Evolutionary conservation across 2,797 vertebrate genomes (phyloP), one percentile per base, ranked within the genome.

Genomic region (Sebastes kiyomatsui): DNA sequence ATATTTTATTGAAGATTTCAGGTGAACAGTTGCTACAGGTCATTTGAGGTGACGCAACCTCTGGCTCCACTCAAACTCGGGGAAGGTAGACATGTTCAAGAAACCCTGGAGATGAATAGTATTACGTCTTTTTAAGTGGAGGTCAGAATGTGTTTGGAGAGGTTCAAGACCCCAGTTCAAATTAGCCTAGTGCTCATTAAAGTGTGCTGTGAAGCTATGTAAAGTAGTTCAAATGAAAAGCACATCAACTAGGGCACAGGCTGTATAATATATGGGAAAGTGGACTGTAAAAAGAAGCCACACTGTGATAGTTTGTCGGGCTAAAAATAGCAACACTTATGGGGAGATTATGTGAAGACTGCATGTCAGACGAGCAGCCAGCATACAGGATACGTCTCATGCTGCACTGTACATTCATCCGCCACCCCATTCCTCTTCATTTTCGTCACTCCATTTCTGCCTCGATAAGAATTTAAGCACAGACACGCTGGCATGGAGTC

Each of bases 261-360:
- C 70, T 82, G 42, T 79, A 55, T 80, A 70, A 87, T 87, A 76
- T 60, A 80, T 82, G 71, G 16, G 66, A 85, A 72, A 87, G 66
- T 66, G 72, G 84, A 87, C 81, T 72, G 70, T 67, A 79, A 82
- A 84, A 85, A 84, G 80, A 71, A 86, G 71, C 28, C 70, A 67
- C 75, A 46, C 60, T 72, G 62, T 67, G 69, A 86, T 88, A 78
- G 76, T 91, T 83, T 84, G 33, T 67, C 1, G 33, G 52, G 73
- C 83, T 93, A 92, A 89, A 93, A 88, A 90, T 91, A 93, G 90
- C 16, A 73, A 77, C 76, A 75, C 88, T 91, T 88, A 85, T 66
- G 20, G 75, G 66, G 81, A 85, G 90, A 92, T 91, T 89, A 91
- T 81, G 79, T 82, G 83, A 80, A 46, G 81, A 87, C 73, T 60